Conservation (phyloP, 2,888 invertebrate species). For the Andrena camellia region DNA sequence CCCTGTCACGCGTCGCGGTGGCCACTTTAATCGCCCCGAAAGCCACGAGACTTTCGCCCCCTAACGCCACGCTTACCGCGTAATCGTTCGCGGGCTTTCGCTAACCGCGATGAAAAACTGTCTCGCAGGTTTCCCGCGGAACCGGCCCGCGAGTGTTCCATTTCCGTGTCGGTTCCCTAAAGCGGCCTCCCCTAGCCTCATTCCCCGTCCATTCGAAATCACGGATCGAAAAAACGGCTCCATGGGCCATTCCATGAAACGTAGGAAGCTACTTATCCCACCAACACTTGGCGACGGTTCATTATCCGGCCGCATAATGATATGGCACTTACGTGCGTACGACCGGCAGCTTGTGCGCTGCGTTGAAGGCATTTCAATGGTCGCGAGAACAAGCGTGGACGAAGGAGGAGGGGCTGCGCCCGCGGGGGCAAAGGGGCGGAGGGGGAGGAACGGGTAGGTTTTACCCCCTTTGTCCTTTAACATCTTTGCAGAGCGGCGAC, state of each 20-base stretch:
- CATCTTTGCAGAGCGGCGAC: slow-evolving; percentile 72
- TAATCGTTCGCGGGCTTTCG: no score
- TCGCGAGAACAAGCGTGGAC: slow-evolving; percentile 46
- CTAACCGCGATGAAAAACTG: no score
- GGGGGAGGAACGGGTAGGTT: slow-evolving; percentile 29
- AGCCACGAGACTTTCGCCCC: background rate
- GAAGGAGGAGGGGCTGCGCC: slow-evolving; percentile 10
- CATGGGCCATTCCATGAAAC: slow-evolving; percentile 54
- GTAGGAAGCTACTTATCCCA: slow-evolving; percentile 73
- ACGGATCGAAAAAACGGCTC: slow-evolving; percentile 33
- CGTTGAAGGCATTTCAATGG: slow-evolving; percentile 64
- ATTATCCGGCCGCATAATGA: slow-evolving; percentile 74
- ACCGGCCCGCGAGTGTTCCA: background rate
- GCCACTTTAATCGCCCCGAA: slow-evolving; percentile 38
- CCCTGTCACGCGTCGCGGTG: slow-evolving; percentile 31
- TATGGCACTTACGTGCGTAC: slow-evolving; percentile 73
- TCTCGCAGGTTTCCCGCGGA: no score
- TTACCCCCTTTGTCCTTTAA: slow-evolving; percentile 69
- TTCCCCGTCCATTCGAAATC: background rate
- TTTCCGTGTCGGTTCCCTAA: slow-evolving; percentile 39
- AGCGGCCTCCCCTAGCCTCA: slow-evolving; percentile 9
- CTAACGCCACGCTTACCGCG: background rate
- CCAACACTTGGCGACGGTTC: slow-evolving; percentile 65
- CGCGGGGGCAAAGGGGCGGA: background rate
- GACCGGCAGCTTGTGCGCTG: slow-evolving; percentile 67